Evolutionary conservation across 2,888 invertebrate species (phyloP).

Genomic region (Horisme vitalbata): DNA sequence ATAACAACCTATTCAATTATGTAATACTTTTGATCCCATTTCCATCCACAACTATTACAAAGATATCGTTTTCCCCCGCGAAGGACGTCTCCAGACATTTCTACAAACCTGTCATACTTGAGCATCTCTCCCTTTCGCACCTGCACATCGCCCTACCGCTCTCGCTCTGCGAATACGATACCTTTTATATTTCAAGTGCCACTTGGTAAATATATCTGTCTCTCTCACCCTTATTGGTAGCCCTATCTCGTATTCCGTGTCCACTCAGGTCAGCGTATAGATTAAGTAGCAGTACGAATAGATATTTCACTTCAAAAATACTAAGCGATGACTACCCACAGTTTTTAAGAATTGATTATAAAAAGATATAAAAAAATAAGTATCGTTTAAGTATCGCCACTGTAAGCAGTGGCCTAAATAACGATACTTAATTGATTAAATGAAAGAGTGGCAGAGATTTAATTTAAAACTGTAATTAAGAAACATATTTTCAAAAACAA

Average conservation of each 20-base stretch:
- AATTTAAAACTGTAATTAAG: no score
- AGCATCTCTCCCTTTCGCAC: conserved; percentile 31
- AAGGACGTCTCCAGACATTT: conserved; percentile 18
- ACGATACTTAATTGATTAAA: no score
- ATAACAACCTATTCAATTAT: no score
- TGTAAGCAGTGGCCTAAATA: no score
- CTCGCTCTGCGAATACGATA: conserved; percentile 59
- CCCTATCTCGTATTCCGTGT: conserved; percentile 47
- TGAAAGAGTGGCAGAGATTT: no score
- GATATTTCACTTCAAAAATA: conserved; percentile 1
- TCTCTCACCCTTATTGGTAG: conserved; percentile 40
- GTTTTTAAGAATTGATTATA: no score
- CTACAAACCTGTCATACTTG: conserved; percentile 25
- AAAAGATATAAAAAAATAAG: no score
- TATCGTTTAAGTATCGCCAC: no score
- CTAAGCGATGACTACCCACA: background rate
- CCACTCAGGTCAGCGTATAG: conserved; percentile 55
- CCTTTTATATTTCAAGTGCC: conserved; percentile 76
- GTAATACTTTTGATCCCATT: no score
- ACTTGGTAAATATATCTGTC: conserved; percentile 53
- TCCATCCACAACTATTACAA: conserved; percentile 10
- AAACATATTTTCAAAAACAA: no score
- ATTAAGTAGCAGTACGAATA: background rate
- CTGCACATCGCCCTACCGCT: conserved; percentile 25
- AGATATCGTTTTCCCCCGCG: conserved; percentile 4